Conservation (phyloP, 2,113 vertebrate species). For the Dipodomys spectabilis region DNA sequence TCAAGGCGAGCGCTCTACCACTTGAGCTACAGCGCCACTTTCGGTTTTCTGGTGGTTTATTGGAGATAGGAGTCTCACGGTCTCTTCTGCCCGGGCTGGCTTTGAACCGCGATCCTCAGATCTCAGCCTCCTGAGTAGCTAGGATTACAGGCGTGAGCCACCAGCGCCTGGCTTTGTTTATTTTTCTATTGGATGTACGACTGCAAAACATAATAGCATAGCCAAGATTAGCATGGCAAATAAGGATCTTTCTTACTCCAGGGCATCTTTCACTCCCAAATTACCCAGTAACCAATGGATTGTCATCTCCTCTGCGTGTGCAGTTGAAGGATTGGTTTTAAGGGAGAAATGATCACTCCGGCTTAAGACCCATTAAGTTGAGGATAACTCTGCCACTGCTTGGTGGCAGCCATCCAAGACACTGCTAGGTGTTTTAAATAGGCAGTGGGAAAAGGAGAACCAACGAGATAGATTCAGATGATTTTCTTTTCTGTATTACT, state of each 20-base stretch:
- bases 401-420: slow-evolving; percentile 60
- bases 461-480: slow-evolving; percentile 28
- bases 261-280: background rate
- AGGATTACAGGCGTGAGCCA: no score
- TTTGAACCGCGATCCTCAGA: no score
- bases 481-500: slow-evolving; percentile 12
- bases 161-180: no score
- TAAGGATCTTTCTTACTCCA: background rate
- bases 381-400: slow-evolving; percentile 35
- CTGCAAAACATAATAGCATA: background rate
- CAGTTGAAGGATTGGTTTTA: slow-evolving; percentile 49
- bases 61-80: no score
- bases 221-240: slow-evolving; percentile 39
- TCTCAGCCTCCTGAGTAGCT: no score
- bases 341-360: slow-evolving; percentile 33
- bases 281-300: slow-evolving; percentile 29
- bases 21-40: no score
- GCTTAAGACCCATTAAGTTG: slow-evolving; percentile 26
- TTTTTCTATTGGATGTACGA: background rate
- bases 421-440: slow-evolving; percentile 57
- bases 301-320: slow-evolving; percentile 10
- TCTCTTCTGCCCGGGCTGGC: no score
- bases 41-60: no score
- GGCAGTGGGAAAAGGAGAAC: slow-evolving; percentile 27
- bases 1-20: no score